Conservation (phyloP, 23 tunicate genomes). For the Ascidia mentula region DNA sequence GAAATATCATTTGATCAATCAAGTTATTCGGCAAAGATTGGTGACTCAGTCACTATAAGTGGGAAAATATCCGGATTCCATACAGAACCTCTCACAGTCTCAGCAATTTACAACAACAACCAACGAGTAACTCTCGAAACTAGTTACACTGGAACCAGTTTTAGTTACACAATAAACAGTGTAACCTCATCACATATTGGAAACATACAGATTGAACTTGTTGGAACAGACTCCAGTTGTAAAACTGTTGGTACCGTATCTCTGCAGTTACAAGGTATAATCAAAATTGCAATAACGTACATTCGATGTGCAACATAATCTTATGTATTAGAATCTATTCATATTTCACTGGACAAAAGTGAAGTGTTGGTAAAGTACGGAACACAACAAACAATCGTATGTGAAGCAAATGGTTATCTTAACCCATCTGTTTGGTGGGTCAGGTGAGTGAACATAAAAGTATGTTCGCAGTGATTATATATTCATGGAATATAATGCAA, state of each 20-base stretch:
- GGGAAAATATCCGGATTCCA: background rate
- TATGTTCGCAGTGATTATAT: no score
- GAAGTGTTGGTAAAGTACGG: background rate
- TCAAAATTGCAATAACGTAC: no score
- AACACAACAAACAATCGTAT: background rate
- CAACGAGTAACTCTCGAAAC: background rate
- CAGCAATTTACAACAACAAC: slow-evolving; percentile 6
- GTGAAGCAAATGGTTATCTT: background rate
- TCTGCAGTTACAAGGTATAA: background rate
- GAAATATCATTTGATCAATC: background rate
- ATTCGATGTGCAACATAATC: no score
- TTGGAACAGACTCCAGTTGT: background rate
- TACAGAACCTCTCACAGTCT: slow-evolving; percentile 2
- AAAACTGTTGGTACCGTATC: background rate
- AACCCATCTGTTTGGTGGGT: background rate
- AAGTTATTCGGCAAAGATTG: background rate
- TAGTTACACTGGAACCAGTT: background rate
- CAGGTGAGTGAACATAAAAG: no score
- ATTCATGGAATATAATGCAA: no score
- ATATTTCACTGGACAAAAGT: background rate
- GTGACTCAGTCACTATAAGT: background rate
- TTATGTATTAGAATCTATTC: no score
- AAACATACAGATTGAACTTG: background rate
- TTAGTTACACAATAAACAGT: background rate
- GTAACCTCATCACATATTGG: background rate